Evolutionary conservation across 1,140 invertebrate genomes (phyloP).

Genomic region (Stegodyphus mimosarum): DNA sequence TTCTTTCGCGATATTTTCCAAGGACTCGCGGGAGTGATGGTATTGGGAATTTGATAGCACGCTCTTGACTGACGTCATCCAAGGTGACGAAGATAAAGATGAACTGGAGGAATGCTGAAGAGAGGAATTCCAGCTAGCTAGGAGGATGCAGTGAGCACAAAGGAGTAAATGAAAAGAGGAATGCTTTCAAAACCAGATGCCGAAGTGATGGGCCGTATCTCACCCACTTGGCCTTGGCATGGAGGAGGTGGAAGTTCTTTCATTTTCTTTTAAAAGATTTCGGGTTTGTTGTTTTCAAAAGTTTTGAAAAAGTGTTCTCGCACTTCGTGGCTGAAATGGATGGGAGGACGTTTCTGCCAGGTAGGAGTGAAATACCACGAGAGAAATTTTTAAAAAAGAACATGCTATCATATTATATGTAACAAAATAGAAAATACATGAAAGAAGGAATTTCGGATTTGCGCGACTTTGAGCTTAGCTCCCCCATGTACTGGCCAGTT

Average conservation of each 20-base stretch:
- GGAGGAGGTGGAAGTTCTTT: background rate
- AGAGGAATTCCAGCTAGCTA: slow-evolving; percentile 6
- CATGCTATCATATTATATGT: too few relatives aligned
- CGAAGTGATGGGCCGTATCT: slow-evolving; percentile 36
- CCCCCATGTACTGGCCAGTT: too few relatives aligned
- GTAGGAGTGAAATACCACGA: too few relatives aligned
- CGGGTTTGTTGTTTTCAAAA: too few relatives aligned
- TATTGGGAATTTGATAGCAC: slow-evolving; percentile 50
- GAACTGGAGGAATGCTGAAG: slow-evolving; percentile 22
- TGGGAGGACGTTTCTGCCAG: too few relatives aligned
- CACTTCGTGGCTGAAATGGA: too few relatives aligned
- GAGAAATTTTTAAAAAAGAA: too few relatives aligned
- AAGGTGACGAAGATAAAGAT: slow-evolving; percentile 52
- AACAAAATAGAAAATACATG: too few relatives aligned
- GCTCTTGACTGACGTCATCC: slow-evolving; percentile 40
- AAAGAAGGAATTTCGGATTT: too few relatives aligned
- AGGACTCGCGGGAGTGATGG: slow-evolving; percentile 19
- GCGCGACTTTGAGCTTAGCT: too few relatives aligned
- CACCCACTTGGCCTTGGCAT: slow-evolving; percentile 13
- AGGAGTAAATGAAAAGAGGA: slow-evolving; percentile 40
- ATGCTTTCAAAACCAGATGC: slow-evolving; percentile 49
- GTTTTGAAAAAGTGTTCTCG: too few relatives aligned
- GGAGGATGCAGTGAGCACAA: slow-evolving; percentile 22
- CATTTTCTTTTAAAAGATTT: too few relatives aligned
- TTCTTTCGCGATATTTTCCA: slow-evolving; percentile 2